Conservation (phyloP, 2,797 vertebrate species). For the Gymnoscopelus microlampas region DNA sequence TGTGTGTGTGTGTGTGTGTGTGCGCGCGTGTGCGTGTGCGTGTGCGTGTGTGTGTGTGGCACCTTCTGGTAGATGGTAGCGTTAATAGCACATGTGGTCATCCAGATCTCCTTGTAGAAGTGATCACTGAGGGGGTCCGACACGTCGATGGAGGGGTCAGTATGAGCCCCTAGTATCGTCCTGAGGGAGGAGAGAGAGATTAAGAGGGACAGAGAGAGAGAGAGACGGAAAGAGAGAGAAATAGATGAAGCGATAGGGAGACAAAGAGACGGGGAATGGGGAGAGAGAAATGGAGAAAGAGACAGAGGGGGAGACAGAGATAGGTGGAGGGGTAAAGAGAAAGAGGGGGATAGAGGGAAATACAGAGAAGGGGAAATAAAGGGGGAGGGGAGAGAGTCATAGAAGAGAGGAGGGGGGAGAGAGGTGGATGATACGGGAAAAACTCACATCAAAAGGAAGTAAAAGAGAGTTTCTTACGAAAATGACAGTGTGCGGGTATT, state of each 20-base stretch:
- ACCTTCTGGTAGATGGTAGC: slow-evolving; percentile 94
- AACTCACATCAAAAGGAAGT: neutral
- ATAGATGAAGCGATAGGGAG: neutral
- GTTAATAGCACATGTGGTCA: slow-evolving; percentile 89
- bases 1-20: neutral
- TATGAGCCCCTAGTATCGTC: slow-evolving; percentile 86
- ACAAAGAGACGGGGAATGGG: neutral
- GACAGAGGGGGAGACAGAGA: neutral
- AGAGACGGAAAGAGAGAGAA: neutral
- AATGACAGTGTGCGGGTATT: neutral
- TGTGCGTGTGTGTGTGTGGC: neutral
- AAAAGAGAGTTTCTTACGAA: neutral
- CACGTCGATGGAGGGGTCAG: slow-evolving; percentile 82
- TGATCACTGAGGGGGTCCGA: slow-evolving; percentile 92
- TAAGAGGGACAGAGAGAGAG: neutral
- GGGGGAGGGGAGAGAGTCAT: neutral
- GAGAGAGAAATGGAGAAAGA: neutral
- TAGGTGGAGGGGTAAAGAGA: neutral
- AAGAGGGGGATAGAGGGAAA: neutral
- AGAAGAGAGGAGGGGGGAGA: neutral
- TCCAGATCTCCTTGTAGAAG: slow-evolving; percentile 97
- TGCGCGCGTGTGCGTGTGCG: neutral
- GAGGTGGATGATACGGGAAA: neutral
- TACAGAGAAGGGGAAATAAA: neutral
- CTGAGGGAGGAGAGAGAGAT: slow-evolving; percentile 66